Evolutionary conservation across 2,888 invertebrate genomes (phyloP).

Genomic region (Leptopilina myrica): DNA sequence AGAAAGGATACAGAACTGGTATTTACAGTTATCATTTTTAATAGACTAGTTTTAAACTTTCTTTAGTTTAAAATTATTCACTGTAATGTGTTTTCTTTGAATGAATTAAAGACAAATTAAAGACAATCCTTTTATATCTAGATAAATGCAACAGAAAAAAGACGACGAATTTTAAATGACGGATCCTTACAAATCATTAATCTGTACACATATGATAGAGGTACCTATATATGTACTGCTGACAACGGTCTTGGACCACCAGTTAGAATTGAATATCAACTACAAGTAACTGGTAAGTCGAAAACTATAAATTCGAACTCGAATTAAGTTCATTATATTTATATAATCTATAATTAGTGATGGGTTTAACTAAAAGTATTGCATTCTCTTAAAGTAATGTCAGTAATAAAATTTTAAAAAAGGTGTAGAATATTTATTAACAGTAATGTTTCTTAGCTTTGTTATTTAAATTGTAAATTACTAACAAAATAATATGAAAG

Average conservation of each 20-base stretch:
- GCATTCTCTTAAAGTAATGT: background rate
- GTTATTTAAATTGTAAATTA: background rate
- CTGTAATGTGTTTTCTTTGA: too few species aligned
- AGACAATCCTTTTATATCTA: slow-evolving; percentile 71
- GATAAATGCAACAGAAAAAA: slow-evolving; percentile 86
- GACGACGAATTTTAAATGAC: slow-evolving; percentile 84
- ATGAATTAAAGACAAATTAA: too few species aligned
- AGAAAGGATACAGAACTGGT: slow-evolving; percentile 85
- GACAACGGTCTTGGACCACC: slow-evolving; percentile 87
- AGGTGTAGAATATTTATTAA: slow-evolving; percentile 1
- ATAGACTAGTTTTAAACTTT: background rate
- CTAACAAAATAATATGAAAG: background rate
- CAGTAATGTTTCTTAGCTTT: background rate
- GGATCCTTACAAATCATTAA: slow-evolving; percentile 91
- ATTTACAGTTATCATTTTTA: slow-evolving; percentile 62
- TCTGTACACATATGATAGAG: slow-evolving; percentile 87
- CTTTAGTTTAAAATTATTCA: too few species aligned
- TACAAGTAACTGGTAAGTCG: slow-evolving; percentile 86
- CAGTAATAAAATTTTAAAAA: slow-evolving; percentile 5
- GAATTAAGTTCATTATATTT: background rate
- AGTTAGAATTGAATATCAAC: slow-evolving; percentile 82
- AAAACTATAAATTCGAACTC: background rate
- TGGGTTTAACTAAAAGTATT: background rate
- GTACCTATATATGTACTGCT: slow-evolving; percentile 91
- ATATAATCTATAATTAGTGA: background rate